Evolutionary conservation across 2,888 invertebrate genomes (phyloP), one percentile per base, ranked within the genome.

Genomic region (Notocelia uddmanniana): DNA sequence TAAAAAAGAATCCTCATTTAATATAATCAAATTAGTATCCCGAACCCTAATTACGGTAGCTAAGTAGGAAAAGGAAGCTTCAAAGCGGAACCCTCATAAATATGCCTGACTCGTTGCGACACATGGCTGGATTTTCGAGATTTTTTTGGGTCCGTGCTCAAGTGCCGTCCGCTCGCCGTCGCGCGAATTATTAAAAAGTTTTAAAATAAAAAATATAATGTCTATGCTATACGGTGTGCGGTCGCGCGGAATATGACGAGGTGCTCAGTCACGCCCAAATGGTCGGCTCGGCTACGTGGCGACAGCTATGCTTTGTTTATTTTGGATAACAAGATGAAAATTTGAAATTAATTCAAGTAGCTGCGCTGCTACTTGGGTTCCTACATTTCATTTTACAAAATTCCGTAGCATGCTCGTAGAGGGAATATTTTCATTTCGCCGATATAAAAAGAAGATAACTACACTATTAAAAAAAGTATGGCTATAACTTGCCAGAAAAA

Each of bases 141-240:
- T 89, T 91, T 92, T 83, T 92, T 92, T 87, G 88, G 89, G 90
- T 87, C 85, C 92, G 90, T 90, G 89, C 89, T 92, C 87, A 79
- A 92, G 92, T 88, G 91, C 84, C 85, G 88, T 83, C 88, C 87
- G 87, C 82, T 82, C 64, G 76, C 76, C 69, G 85, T 82, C 88
- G 91, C 88, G 92, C 88, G 88, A 92, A 91, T 90, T 92, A 91
- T 89, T 90, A 89, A 90, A 90, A 90, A 88, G 88, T 86, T 90
- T 86, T 88, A 64, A 89, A 89, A 89, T 83, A 82, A 87, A 87
- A 88, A 84, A 84, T 83, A 87, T 84, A 81, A 81, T 79, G 83
- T 83, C 84, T 80, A 84, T 83, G 89, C 59, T 86, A n/a, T n/a
- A 75, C 73, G 85, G 75, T 73, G 83, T 80, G 88, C 86, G 85